Conservation (phyloP, 2,888 invertebrate species). For the Noctua janthina region DNA sequence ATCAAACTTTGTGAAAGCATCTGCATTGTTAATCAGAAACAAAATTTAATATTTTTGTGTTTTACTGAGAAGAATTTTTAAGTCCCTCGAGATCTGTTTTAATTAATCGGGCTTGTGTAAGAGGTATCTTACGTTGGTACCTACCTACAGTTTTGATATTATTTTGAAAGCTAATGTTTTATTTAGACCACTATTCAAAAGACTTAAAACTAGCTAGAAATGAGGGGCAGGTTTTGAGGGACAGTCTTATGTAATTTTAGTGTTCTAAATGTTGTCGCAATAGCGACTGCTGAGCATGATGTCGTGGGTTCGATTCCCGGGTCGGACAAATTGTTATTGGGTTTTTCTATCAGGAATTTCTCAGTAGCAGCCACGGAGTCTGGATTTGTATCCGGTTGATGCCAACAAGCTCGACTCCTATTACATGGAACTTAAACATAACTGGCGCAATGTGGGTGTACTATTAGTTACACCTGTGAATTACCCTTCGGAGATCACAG, state of each 20-base stretch:
- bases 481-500: not conserved
- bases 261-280: not conserved
- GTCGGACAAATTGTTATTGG: no score
- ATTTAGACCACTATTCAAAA: not conserved
- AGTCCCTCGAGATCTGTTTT: conserved; percentile 28
- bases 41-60: conserved; percentile 55
- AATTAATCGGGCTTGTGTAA: conserved; percentile 27
- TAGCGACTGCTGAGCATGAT: not conserved
- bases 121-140: not conserved
- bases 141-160: not conserved
- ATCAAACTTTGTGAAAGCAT: conserved; percentile 54
- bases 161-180: not conserved
- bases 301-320: not conserved
- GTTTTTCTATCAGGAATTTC: no score
- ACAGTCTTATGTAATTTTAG: not conserved
- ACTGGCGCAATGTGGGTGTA: not conserved
- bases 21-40: conserved; percentile 62
- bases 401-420: not conserved
- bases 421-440: not conserved
- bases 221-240: not conserved
- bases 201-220: not conserved
- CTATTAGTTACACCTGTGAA: not conserved
- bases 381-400: not conserved
- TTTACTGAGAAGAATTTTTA: conserved; percentile 6
- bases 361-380: not conserved